A percentile compares a stretch with the other conserved stretches of the same genome.
These are phyloP conservation scores for Tapera naevia DNA, from an alignment of 2,797 vertebrate species.

Conservation along the genomic window DNA sequence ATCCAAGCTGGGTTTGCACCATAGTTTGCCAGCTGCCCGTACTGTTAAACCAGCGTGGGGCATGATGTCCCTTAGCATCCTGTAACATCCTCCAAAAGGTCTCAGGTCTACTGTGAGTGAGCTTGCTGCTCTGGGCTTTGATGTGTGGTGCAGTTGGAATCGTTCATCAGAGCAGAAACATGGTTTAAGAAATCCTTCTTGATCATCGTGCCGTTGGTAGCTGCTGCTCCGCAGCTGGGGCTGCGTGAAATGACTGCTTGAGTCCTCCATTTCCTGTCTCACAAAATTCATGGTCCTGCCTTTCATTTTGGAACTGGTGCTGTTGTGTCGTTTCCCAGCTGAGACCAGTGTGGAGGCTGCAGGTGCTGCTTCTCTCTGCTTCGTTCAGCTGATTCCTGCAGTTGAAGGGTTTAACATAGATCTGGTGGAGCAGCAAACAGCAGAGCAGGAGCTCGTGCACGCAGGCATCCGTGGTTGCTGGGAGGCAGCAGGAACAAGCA, in stretches of 20 bases:
- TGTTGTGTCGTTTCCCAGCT: not conserved
- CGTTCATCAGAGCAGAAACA: not conserved
- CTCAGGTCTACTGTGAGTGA: not conserved
- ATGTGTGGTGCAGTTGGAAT: not conserved
- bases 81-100: not conserved
- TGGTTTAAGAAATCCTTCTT: not conserved
- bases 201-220: not conserved
- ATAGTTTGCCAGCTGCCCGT: not conserved
- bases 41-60: not conserved
- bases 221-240: conserved; percentile 4
- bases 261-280: conserved; percentile 66
- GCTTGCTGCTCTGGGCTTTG: conserved; percentile 31
- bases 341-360: not conserved
- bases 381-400: not conserved
- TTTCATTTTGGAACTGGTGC: conserved; percentile 55
- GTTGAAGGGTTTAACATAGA: not conserved
- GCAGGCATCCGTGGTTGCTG: not conserved
- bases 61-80: not conserved
- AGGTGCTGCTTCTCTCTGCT: not conserved
- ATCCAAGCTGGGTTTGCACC: not conserved
- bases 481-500: not conserved
- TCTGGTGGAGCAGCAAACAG: not conserved
- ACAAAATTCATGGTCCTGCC: conserved; percentile 34
- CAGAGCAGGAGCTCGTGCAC: not conserved
- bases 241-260: not conserved